Conservation (phyloP, 2,797 vertebrate genomes). For the Pygocentrus nattereri region DNA sequence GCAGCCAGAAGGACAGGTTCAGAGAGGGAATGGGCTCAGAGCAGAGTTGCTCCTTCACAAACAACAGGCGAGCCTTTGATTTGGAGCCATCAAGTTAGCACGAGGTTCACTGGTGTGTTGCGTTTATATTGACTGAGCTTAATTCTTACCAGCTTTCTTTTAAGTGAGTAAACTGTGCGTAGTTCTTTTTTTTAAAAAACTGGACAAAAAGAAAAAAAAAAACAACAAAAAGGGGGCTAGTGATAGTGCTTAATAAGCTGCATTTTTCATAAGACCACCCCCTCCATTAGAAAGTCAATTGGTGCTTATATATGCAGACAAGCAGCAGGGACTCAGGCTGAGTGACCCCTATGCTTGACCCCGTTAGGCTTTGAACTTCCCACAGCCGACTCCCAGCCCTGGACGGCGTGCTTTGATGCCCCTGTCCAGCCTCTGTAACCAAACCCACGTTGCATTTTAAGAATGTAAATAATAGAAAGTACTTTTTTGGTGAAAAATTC, state of each 20-base stretch:
- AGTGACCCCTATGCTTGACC: conserved; percentile 79
- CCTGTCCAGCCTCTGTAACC: conserved; percentile 73
- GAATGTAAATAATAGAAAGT: conserved; percentile 81
- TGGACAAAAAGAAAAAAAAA: conserved; percentile 62
- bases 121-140: conserved; percentile 1
- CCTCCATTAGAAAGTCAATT: conserved; percentile 80
- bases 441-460: conserved; percentile 78
- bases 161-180: conserved; percentile 56
- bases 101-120: neutral
- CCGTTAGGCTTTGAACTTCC: conserved; percentile 75
- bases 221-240: conserved; percentile 60
- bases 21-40: conserved; percentile 1
- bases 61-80: conserved; percentile 21
- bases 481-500: conserved; percentile 73
- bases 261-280: conserved; percentile 73
- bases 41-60: conserved; percentile 6
- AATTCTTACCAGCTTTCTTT: conserved; percentile 1
- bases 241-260: conserved; percentile 71
- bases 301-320: conserved; percentile 76
- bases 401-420: conserved; percentile 73
- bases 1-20: conserved; percentile 14
- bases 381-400: conserved; percentile 57
- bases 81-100: neutral
- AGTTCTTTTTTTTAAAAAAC: neutral
- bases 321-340: conserved; percentile 71